These are phyloP conservation scores for Strix aluco DNA, from an alignment of 2,113 vertebrate genomes.

Conservation along the genomic window DNA sequence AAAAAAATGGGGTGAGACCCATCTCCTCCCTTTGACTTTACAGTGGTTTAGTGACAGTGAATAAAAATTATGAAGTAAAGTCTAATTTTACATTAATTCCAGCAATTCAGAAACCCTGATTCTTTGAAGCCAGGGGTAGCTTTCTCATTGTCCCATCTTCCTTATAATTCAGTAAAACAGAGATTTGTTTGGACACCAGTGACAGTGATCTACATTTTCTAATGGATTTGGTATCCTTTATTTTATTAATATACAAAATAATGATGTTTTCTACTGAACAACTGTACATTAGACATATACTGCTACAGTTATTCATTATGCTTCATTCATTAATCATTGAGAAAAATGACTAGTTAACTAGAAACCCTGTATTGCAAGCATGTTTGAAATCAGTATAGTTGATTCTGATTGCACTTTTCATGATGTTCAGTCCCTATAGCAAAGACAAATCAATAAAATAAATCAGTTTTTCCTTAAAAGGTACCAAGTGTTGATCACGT, in stretches of 20 bases:
- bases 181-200: not conserved
- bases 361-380: not conserved
- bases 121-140: not conserved
- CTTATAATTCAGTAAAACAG: not conserved
- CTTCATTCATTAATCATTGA: not conserved
- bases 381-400: not conserved
- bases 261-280: not conserved
- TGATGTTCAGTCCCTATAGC: not conserved
- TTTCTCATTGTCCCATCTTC: not conserved
- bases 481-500: not conserved
- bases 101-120: not conserved
- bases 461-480: not conserved
- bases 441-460: not conserved
- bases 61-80: not conserved
- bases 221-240: not conserved
- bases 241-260: not conserved
- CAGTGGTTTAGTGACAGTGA: not conserved
- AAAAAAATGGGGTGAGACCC: not conserved
- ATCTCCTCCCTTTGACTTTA: not conserved
- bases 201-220: not conserved
- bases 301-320: not conserved
- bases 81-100: not conserved
- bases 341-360: not conserved
- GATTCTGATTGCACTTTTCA: not conserved
- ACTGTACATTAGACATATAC: not conserved